phyloP scores from a whole-genome alignment of 2,113 vertebrate genomes.

The Ageneiosus marmoratus region DNA sequence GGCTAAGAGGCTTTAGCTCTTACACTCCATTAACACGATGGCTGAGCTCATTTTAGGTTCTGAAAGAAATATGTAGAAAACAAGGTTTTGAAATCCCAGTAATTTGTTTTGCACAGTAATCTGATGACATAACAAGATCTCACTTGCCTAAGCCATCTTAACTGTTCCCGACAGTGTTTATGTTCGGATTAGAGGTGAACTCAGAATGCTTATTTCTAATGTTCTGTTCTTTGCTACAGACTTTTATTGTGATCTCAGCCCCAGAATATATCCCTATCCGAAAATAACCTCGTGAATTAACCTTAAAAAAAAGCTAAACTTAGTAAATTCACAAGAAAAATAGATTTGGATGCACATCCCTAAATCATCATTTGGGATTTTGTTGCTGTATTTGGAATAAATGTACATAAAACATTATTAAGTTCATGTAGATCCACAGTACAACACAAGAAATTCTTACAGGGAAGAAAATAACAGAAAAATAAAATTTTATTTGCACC shows the following conservation, averaged over 20 bases:
- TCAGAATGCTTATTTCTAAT: slow-evolving; percentile 14
- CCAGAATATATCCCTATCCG: neutral
- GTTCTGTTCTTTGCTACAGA: neutral
- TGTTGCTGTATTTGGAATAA: neutral
- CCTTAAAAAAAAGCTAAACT: neutral
- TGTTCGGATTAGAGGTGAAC: neutral
- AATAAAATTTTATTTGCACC: slow-evolving; percentile 29
- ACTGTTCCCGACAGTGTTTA: neutral
- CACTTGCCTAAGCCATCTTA: neutral
- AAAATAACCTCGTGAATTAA: neutral
- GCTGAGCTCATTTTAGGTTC: neutral
- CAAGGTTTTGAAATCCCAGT: neutral
- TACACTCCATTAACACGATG: neutral
- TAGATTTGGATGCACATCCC: neutral
- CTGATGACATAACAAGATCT: slow-evolving; percentile 37
- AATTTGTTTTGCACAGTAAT: slow-evolving; percentile 31
- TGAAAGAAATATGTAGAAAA: neutral
- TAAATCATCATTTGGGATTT: neutral
- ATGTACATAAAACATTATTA: neutral
- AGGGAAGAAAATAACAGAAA: neutral
- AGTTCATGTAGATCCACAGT: too few relatives aligned
- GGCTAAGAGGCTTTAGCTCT: neutral
- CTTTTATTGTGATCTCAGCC: neutral
- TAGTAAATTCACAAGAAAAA: neutral
- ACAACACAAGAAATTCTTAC: neutral